Conservation (phyloP, 2,888 invertebrate genomes). For the Parthenolecanium corni region DNA sequence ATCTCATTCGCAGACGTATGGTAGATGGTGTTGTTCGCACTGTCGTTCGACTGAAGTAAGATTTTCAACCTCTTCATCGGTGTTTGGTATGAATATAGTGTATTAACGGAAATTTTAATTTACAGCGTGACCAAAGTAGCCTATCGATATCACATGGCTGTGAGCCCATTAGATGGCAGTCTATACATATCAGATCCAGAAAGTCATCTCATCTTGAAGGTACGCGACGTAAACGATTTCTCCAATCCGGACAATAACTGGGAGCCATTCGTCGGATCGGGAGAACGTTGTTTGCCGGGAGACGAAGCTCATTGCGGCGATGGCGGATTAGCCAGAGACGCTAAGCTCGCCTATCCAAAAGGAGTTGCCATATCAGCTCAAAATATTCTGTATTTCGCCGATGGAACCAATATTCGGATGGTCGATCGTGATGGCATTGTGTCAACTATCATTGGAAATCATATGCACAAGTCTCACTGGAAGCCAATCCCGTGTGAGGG, state of each 20-base stretch:
- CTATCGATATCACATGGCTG: slow-evolving; percentile 91
- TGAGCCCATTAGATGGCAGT: slow-evolving; percentile 85
- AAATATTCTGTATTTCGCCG: slow-evolving; percentile 86
- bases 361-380: slow-evolving; percentile 85
- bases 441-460: slow-evolving; percentile 81
- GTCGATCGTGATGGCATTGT: slow-evolving; percentile 86
- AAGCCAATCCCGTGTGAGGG: slow-evolving; percentile 87
- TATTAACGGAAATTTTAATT: slow-evolving; percentile 30
- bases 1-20: slow-evolving; percentile 75
- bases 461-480: slow-evolving; percentile 88
- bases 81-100: not conserved
- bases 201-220: slow-evolving; percentile 83
- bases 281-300: slow-evolving; percentile 75
- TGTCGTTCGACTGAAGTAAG: slow-evolving; percentile 69
- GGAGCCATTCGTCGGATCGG: slow-evolving; percentile 90
- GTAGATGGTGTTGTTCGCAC: slow-evolving; percentile 74
- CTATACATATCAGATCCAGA: slow-evolving; percentile 94
- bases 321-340: slow-evolving; percentile 80
- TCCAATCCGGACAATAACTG: slow-evolving; percentile 81
- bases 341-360: slow-evolving; percentile 90
- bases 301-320: slow-evolving; percentile 94
- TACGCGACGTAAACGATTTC: slow-evolving; percentile 68
- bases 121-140: slow-evolving; percentile 82
- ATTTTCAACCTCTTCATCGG: slow-evolving; percentile 32
- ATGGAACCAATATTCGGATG: slow-evolving; percentile 84